Conservation (phyloP, 2,113 vertebrate species). For the Opisthocomus hoazin region DNA sequence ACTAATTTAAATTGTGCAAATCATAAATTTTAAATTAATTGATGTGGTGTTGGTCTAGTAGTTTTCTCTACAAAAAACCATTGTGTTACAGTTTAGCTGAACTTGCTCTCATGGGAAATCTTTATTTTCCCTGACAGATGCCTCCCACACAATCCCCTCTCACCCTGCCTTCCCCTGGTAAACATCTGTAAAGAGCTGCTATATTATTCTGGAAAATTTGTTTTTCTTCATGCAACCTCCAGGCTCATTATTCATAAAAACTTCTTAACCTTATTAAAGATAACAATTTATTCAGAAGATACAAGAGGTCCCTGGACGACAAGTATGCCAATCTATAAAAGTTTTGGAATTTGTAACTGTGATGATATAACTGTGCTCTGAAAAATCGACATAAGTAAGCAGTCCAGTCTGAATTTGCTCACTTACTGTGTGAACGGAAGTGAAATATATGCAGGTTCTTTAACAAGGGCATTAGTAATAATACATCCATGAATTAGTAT, state of each 20-base stretch:
- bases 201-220: not conserved
- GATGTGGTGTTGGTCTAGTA: not conserved
- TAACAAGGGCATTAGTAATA: not conserved
- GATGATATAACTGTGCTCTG: not conserved
- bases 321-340: not conserved
- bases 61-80: not conserved
- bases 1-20: not conserved
- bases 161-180: not conserved
- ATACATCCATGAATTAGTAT: not conserved
- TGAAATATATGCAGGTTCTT: not conserved
- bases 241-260: not conserved
- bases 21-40: not conserved
- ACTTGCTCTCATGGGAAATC: not conserved
- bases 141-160: not conserved
- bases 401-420: not conserved
- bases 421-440: not conserved
- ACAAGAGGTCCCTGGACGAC: not conserved
- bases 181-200: not conserved
- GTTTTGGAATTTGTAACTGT: not conserved
- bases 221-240: not conserved
- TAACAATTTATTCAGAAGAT: not conserved
- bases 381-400: not conserved
- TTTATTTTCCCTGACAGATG: not conserved
- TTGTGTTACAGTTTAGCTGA: not conserved
- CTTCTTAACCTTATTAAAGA: not conserved